Conservation (phyloP, 2,888 invertebrate species). For the Sminthurides aquaticus region DNA sequence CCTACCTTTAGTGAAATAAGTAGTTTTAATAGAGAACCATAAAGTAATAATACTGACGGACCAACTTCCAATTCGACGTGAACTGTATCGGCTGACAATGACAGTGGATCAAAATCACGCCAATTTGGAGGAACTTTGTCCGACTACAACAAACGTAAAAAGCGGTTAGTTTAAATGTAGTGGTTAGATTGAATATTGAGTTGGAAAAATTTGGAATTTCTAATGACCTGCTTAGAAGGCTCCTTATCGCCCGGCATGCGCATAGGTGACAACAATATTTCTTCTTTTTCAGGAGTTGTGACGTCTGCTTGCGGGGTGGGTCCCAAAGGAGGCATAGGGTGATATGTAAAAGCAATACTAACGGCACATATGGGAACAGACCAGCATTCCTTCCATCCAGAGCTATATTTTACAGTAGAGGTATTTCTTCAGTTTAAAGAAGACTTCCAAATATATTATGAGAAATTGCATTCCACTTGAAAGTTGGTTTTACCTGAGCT, state of each 20-base stretch:
- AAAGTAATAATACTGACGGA: slow-evolving; percentile 81
- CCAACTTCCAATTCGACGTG: slow-evolving; percentile 89
- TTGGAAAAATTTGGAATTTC: neutral
- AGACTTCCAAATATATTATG: too few relatives aligned
- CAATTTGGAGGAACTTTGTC: slow-evolving; percentile 1
- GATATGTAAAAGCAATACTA: slow-evolving; percentile 82
- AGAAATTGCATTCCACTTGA: too few relatives aligned
- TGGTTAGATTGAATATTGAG: neutral
- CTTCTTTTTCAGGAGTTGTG: slow-evolving; percentile 90
- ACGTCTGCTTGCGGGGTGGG: slow-evolving; percentile 84
- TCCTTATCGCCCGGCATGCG: slow-evolving; percentile 59
- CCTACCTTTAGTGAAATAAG: slow-evolving; percentile 73
- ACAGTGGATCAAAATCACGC: slow-evolving; percentile 70
- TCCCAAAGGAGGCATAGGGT: slow-evolving; percentile 81
- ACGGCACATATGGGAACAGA: slow-evolving; percentile 88
- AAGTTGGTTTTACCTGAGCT: slow-evolving; percentile 56
- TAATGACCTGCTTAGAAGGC: slow-evolving; percentile 25
- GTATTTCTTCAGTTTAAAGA: too few relatives aligned
- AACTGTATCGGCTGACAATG: slow-evolving; percentile 78
- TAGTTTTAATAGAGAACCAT: slow-evolving; percentile 82
- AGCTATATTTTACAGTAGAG: too few relatives aligned
- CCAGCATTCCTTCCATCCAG: slow-evolving; percentile 95
- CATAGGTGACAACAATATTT: slow-evolving; percentile 83
- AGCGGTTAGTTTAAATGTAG: neutral
- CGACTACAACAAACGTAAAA: neutral